Evolutionary conservation across 64 coral and sea anemone species (phyloP), one percentile per base, ranked within the genome.

Genomic region (Montipora sp.): DNA sequence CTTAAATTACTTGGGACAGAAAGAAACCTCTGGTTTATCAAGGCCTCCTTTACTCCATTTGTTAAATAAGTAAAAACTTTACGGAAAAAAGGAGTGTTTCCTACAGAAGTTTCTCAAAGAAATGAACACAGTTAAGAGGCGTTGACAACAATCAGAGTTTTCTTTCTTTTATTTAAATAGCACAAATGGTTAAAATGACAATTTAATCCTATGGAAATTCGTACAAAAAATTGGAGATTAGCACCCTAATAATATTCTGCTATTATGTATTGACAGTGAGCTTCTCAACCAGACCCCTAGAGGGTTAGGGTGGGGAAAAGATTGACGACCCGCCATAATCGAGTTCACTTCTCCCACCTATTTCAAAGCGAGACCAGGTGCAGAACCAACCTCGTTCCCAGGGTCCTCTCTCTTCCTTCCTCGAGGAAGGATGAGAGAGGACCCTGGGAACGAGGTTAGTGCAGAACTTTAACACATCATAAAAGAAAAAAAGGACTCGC

Each of bases 101-200:
- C 0, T 0, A 47, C 8, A 59, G 19, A 23, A 1, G n/a, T 36
- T 36, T 36, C 36, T 36, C 36, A 22, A 2, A 18, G 9, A 80
- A 22, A 60, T 16, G 51, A 80, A 4, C 8, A 65, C 23, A 82
- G 12, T 27, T 63, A 82, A 63, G 58, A 65, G 80, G 80, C 80
- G 59, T 43, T 82, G 55, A 82, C 80, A 82, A 82, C 80, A 75
- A 46, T 75, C 50, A 82, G 58, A 46, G 58, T 66, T 82, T 82
- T 59, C 78, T 82, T 82, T 59, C 68, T 48, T 82, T 82, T 82
- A 82, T 82, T 82, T 59, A 45, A 82, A 59, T 47, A 12, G 12
- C 1, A 15, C 57, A 6, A 63, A 12, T 21, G 21, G 10, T 18
- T 43, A 36, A 71, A 82, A 82, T 66, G 44, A 82, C 80, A 82